Conservation (phyloP, 2,113 vertebrate genomes). For the Podarcis raffonei region DNA sequence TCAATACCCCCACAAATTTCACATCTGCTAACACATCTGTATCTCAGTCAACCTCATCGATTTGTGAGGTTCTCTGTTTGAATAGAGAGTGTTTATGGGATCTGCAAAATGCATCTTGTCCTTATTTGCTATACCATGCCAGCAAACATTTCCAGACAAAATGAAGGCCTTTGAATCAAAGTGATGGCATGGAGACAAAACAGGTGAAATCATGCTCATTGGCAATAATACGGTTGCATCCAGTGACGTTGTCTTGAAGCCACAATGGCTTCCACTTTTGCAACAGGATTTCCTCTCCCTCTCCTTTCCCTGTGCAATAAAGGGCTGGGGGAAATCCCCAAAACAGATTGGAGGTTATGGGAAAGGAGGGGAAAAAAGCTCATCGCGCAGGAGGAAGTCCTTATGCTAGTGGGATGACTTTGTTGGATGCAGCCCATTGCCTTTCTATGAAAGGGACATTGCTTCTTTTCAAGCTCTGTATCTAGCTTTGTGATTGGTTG, state of each 20-base stretch:
- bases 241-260: too few species aligned
- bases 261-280: too few species aligned
- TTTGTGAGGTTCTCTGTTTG: background rate
- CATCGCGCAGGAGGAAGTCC: too few species aligned
- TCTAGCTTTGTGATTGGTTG: background rate
- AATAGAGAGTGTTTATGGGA: background rate
- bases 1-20: too few species aligned
- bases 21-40: too few species aligned
- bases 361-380: too few species aligned
- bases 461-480: background rate
- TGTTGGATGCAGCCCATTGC: background rate
- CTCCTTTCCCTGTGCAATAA: too few species aligned
- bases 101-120: background rate
- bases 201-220: background rate
- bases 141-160: background rate
- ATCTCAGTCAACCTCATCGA: too few species aligned
- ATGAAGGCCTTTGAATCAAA: background rate
- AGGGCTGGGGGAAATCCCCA: too few species aligned
- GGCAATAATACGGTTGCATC: background rate
- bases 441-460: background rate
- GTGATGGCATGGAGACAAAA: background rate
- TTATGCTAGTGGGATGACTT: too few species aligned
- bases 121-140: background rate
- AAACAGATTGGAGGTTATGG: too few species aligned
- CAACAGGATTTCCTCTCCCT: too few species aligned